Conservation (phyloP, 2,797 vertebrate species). For the Paramormyrops hopkinsi region DNA sequence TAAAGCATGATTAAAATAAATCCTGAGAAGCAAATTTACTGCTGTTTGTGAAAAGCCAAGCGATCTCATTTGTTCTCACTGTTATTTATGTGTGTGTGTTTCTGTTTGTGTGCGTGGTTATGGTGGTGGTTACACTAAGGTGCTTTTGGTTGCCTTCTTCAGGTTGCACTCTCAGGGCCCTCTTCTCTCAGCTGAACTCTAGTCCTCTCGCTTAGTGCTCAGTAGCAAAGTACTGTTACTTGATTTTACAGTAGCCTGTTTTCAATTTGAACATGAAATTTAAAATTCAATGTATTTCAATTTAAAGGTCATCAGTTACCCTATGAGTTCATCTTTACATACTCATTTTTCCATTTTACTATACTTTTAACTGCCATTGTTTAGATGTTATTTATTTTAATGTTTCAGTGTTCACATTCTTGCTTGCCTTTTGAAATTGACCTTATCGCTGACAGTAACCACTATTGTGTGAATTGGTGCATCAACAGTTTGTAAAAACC, state of each 20-base stretch:
- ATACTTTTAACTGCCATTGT: constrained; percentile 2
- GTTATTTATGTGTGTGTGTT: neutral
- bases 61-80: neutral
- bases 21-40: neutral
- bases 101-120: neutral
- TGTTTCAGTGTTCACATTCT: constrained; percentile 49
- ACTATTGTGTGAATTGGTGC: constrained; percentile 96
- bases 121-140: neutral
- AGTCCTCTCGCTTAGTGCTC: neutral
- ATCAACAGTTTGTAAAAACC: constrained; percentile 82
- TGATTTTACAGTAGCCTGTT: neutral
- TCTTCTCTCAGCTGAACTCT: constrained; percentile 12
- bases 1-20: constrained; percentile 33
- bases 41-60: neutral
- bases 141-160: neutral
- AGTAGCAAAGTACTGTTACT: neutral
- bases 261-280: neutral
- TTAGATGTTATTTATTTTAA: neutral
- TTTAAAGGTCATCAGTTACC: neutral
- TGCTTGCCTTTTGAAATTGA: constrained; percentile 82
- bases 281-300: neutral
- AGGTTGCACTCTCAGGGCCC: neutral
- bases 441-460: constrained; percentile 86
- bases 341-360: neutral
- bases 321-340: constrained; percentile 6